Base-by-base conservation (phyloP, 2,888 invertebrate species). In the Chesias legatella region DNA sequence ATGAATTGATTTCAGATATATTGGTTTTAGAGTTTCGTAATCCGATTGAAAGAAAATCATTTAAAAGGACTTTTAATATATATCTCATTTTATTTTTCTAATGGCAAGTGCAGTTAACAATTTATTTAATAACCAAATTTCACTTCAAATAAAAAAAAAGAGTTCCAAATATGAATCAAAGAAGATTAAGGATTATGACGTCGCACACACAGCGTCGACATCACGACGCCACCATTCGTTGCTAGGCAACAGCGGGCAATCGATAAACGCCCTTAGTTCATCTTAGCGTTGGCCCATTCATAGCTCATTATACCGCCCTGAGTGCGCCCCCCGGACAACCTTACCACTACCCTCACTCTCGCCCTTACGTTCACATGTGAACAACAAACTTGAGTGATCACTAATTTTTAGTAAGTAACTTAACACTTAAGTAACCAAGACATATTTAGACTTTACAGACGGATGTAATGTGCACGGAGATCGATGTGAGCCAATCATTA, bases 231-330 rank as follows among this genome's bases (percentile, higher is more conserved):
- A 65, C 60, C 43, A 27, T 23, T 38, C 48, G 79, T 79, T 74
- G 76, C 79, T 64, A 67, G 56, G 80, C 73, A 51, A 79, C 79
- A 20, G 61, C 60, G 60, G 49, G 43, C 66, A 74, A 81, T 81
- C 80, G 67, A 80, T 81, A 75, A 51, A 26, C 48, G 34, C 57
- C 60, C 60, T 53, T 37, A 48, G 39, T 29, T 31, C 30, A 25
- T 36, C 33, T 39, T 13, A 23, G 24, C 35, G n/a, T 34, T 37
- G 32, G 43, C 40, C 46, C 62, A 63, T 64, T 56, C 64, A 59
- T 63, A 56, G 54, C 41, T 53, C 55, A 57, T 59, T 57, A 58
- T 51, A 33, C 43, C 34, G 33, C 36, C 33, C 26, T 32, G 35
- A 35, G 27, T 23, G 27, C 17, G 41, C 29, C 30, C 34, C 5